Evolutionary conservation across 2,797 vertebrate species (phyloP), one percentile per base, ranked within the genome.

Genomic region (Sylvia borin): DNA sequence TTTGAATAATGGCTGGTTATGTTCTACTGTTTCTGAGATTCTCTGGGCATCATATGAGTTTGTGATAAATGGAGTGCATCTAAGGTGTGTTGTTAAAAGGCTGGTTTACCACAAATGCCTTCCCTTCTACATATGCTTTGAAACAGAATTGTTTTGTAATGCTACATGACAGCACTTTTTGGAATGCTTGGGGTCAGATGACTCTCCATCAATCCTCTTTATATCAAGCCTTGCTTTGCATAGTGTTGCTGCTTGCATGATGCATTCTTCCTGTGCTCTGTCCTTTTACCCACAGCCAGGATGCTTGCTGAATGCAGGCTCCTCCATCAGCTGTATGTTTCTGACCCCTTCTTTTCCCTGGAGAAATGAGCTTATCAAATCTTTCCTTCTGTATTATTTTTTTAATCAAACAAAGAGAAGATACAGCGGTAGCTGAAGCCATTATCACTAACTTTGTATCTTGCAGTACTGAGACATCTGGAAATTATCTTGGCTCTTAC

Each of bases 311-410:
- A 92, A 61, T 68, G 64, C 73, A 70, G n/a, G n/a, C 66, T 84
- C 2, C 14, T 86, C 73, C 60, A 17, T 88, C 79, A 55, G 1
- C 36, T 84, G 43, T 51, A 9, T 60, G 18, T 22, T 93, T 83
- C 73, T 90, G 60, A 42, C 48, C 58, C 17, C 21, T 93, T 92
- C 47, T 72, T 93, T 72, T 73, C 75, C 62, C 79, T 80, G 76
- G 51, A 91, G 93, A 85, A 96, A 92, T 55, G 85, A 72, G 72
- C 75, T 96, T 92, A 92, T 81, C 58, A 60, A 58, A 68, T 90
- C 85, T 88, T 91, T 58, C 62, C 50, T 93, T 73, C 79, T 83
- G 0, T 86, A 43, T 83, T 90, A 26, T 73, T 85, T 91, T 88
- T 95, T 94, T 90, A 94, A 72, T 85, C 51, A 85, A 91, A 68